These are phyloP conservation scores for Melieria crassipennis DNA, from an alignment of 2,888 invertebrate genomes.

Conservation along the genomic window DNA sequence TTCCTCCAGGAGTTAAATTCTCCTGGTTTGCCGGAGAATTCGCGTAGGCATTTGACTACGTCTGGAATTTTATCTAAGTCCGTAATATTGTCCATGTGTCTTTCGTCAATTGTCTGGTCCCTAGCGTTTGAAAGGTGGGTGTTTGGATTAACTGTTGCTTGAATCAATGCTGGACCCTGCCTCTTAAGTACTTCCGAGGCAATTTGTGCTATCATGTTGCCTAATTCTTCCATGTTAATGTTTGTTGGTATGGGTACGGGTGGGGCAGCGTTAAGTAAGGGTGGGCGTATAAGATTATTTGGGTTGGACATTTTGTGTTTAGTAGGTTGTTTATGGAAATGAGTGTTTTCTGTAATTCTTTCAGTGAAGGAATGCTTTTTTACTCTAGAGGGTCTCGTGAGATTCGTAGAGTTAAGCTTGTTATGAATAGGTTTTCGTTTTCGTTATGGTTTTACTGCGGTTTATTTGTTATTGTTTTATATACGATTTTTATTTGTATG, in stretches of 20 bases:
- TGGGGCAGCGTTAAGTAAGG: background rate
- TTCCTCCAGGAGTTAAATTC: too few species aligned
- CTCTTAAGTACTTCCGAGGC: slow-evolving; percentile 1
- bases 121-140: background rate
- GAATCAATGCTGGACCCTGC: slow-evolving; percentile 8
- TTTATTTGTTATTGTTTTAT: too few species aligned
- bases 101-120: slow-evolving; percentile 17
- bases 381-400: too few species aligned
- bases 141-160: background rate
- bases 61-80: slow-evolving; percentile 14
- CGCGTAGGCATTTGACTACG: too few species aligned
- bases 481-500: background rate
- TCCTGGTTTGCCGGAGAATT: too few species aligned
- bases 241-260: background rate
- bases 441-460: too few species aligned
- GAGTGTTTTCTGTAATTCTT: background rate
- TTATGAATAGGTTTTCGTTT: too few species aligned
- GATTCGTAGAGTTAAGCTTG: too few species aligned
- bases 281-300: background rate
- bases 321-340: background rate
- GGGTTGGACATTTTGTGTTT: background rate
- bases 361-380: too few species aligned
- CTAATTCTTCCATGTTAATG: background rate
- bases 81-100: slow-evolving; percentile 10
- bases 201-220: slow-evolving; percentile 2